phyloP scores from a whole-genome alignment of 1,140 invertebrate genomes.

The Melipona quadrifasciata region DNA sequence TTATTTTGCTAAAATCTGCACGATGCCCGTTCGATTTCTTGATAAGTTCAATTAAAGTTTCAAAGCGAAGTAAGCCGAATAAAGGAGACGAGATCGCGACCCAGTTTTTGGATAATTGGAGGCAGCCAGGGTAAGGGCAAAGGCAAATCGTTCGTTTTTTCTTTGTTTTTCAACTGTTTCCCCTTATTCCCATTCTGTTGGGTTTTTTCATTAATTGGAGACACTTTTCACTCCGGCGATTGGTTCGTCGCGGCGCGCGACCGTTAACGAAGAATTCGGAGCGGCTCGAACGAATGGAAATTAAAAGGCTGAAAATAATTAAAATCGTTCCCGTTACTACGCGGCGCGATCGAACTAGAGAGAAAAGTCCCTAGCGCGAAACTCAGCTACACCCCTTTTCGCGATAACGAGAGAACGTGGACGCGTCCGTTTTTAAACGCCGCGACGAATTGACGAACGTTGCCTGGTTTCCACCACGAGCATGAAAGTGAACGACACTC shows the following conservation, averaged over 20 bases:
- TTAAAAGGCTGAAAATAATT: slow-evolving; percentile 20
- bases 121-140: not conserved
- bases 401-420: not conserved
- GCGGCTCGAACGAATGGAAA: not conserved
- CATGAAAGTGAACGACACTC: slow-evolving; percentile 1
- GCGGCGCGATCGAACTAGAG: not conserved
- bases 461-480: not conserved
- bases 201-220: slow-evolving; percentile 45
- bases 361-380: too few species aligned
- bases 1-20: not conserved
- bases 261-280: slow-evolving; percentile 12
- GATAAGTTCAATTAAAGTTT: not conserved
- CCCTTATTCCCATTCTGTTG: not conserved
- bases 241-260: not conserved
- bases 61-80: not conserved
- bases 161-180: not conserved
- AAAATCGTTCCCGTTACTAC: not conserved
- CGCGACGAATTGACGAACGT: not conserved
- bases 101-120: slow-evolving; percentile 34
- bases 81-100: slow-evolving; percentile 1
- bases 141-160: slow-evolving; percentile 1
- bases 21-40: not conserved
- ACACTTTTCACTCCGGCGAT: not conserved
- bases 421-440: not conserved
- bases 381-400: not conserved